A percentile compares a stretch with the other conserved stretches of the same genome.
phyloP scores from a whole-genome alignment of 2,888 invertebrate genomes.

The Eupithecia dodoneata region DNA sequence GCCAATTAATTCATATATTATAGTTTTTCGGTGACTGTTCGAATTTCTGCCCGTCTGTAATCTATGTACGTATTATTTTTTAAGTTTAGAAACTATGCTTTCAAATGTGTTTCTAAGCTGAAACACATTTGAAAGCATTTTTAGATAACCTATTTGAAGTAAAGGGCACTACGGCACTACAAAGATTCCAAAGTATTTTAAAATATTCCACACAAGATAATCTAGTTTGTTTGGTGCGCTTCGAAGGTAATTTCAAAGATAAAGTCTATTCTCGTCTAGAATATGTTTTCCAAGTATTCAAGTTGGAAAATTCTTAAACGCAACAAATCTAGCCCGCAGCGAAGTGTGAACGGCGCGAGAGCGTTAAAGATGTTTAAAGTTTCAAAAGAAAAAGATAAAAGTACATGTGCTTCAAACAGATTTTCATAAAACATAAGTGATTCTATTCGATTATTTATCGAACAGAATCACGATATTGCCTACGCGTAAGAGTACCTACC shows the following conservation, averaged over 20 bases:
- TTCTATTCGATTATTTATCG: neutral
- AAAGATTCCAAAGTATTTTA: neutral
- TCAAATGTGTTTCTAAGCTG: too few relatives aligned
- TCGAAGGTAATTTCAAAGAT: neutral
- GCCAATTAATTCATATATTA: too few relatives aligned
- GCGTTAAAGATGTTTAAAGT: neutral
- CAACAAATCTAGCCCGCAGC: conserved; percentile 4
- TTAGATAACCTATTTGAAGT: too few relatives aligned
- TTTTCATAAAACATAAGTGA: neutral
- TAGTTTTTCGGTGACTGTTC: too few relatives aligned
- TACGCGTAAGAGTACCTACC: neutral
- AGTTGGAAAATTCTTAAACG: conserved; percentile 1
- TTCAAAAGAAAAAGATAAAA: neutral
- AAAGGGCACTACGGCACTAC: neutral
- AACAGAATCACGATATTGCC: neutral
- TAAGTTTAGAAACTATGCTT: too few relatives aligned
- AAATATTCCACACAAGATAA: neutral
- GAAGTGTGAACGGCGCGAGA: neutral
- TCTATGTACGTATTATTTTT: too few relatives aligned
- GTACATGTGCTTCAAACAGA: neutral
- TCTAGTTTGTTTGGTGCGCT: neutral
- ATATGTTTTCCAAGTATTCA: conserved; percentile 7
- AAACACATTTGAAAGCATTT: too few relatives aligned
- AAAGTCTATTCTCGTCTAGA: neutral
- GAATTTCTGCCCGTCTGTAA: too few relatives aligned